A percentile compares a stretch with the other conserved stretches of the same genome.
phyloP scores from a whole-genome alignment of 2,797 vertebrate species.

The Neosalanx taihuensis region DNA sequence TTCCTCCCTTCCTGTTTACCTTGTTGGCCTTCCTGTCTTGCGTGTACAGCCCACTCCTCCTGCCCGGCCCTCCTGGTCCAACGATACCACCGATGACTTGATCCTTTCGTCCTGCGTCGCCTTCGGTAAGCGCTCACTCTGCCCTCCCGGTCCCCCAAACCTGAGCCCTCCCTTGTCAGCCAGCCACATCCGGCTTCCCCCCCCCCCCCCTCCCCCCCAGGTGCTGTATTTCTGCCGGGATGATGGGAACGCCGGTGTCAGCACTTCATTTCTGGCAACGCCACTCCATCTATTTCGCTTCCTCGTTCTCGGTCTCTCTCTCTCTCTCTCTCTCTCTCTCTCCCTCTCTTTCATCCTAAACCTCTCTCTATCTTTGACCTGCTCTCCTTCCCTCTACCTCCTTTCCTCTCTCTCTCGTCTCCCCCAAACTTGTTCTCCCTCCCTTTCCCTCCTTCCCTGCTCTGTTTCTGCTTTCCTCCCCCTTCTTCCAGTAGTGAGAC shows the following conservation, averaged over 20 bases:
- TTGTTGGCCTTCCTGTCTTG: too few species aligned
- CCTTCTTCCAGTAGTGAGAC: neutral
- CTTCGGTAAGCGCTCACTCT: too few species aligned
- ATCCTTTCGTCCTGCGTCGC: too few species aligned
- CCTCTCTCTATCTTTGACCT: neutral
- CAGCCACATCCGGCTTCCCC: neutral
- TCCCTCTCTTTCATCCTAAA: too few species aligned
- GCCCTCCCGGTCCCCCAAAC: too few species aligned
- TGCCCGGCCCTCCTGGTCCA: too few species aligned
- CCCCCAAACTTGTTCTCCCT: too few species aligned
- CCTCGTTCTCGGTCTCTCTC: neutral
- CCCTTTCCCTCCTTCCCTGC: neutral
- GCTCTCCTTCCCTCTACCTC: neutral
- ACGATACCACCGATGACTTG: too few species aligned
- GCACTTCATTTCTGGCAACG: neutral
- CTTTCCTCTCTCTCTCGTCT: neutral
- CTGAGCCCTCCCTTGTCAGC: neutral
- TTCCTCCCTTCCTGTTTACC: too few species aligned
- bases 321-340: neutral
- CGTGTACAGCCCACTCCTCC: too few species aligned
- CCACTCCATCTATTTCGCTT: neutral
- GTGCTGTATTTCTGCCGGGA: conserved; percentile 4
- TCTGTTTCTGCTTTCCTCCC: neutral
- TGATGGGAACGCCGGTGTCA: conserved; percentile 1
- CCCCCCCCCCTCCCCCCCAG: neutral